Evolutionary conservation across 2,113 vertebrate species (phyloP).

Genomic region (Mormyrus lacerda): DNA sequence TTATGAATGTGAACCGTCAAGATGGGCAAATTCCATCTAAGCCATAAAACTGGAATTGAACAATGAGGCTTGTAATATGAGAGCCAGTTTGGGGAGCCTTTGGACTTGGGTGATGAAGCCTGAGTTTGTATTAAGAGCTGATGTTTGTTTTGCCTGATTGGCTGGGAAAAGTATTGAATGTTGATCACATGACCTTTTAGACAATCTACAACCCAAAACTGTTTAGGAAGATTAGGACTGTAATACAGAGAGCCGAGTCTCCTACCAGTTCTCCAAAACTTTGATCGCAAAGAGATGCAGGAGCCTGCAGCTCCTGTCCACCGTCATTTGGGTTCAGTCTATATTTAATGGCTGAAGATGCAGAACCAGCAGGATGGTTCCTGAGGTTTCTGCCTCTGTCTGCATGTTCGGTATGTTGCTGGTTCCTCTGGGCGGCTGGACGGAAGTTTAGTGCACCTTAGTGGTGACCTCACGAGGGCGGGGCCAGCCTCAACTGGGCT

Average conservation of each 20-base stretch:
- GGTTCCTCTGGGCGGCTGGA: background rate
- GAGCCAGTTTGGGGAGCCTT: background rate
- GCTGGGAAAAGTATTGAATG: background rate
- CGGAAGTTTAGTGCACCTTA: too few relatives aligned
- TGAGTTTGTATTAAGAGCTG: background rate
- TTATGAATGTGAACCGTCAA: background rate
- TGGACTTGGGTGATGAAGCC: background rate
- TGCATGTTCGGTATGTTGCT: background rate
- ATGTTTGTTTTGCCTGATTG: background rate
- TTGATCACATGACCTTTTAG: background rate
- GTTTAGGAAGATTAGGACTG: background rate
- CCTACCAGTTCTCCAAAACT: background rate
- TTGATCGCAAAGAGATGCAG: background rate
- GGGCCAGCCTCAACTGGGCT: background rate
- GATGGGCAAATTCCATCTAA: background rate
- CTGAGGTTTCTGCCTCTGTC: background rate
- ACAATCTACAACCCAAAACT: background rate
- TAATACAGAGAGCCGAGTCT: background rate
- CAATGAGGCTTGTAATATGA: background rate
- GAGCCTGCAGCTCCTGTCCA: background rate
- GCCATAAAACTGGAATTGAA: background rate
- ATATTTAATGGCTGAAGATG: background rate
- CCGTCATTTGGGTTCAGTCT: background rate
- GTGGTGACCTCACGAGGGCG: too few relatives aligned
- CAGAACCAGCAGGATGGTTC: background rate